These are phyloP conservation scores for Sarcophaga rosellei DNA, from an alignment of 2,888 invertebrate genomes.

Conservation along the genomic window DNA sequence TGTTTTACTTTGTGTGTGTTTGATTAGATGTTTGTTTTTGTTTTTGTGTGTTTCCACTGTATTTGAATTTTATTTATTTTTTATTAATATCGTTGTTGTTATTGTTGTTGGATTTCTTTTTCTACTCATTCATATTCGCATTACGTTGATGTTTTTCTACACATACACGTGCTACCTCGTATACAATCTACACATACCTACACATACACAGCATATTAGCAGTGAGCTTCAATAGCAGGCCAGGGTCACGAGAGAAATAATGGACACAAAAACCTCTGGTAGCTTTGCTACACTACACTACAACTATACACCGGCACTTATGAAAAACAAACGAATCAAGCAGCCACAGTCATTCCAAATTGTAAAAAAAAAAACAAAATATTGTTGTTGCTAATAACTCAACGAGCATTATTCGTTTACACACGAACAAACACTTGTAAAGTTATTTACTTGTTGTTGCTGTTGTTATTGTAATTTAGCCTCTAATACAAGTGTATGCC, in stretches of 20 bases:
- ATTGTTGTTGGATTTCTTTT: constrained; percentile 11
- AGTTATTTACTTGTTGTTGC: constrained; percentile 9
- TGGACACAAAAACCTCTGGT: constrained; percentile 75
- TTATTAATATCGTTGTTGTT: neutral
- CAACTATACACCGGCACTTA: constrained; percentile 6
- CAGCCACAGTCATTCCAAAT: constrained; percentile 3
- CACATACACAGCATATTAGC: constrained; percentile 57
- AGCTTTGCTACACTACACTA: constrained; percentile 58
- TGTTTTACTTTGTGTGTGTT: constrained; percentile 35
- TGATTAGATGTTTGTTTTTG: neutral
- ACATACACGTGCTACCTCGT: constrained; percentile 6
- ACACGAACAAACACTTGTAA: neutral
- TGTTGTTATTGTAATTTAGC: constrained; percentile 40
- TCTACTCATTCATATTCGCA: constrained; percentile 51
- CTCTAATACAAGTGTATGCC: constrained; percentile 42
- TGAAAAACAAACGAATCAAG: neutral
- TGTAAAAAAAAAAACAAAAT: constrained; percentile 17
- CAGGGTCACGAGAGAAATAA: constrained; percentile 78
- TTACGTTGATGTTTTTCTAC: constrained; percentile 44
- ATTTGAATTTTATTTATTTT: constrained; percentile 11
- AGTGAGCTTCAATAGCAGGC: constrained; percentile 79
- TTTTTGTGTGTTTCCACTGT: constrained; percentile 17
- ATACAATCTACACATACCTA: constrained; percentile 33
- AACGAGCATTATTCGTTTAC: too few species aligned
- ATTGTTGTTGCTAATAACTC: neutral